Evolutionary conservation across 1,140 invertebrate genomes (phyloP).

Genomic region (Drosophila miranda): DNA sequence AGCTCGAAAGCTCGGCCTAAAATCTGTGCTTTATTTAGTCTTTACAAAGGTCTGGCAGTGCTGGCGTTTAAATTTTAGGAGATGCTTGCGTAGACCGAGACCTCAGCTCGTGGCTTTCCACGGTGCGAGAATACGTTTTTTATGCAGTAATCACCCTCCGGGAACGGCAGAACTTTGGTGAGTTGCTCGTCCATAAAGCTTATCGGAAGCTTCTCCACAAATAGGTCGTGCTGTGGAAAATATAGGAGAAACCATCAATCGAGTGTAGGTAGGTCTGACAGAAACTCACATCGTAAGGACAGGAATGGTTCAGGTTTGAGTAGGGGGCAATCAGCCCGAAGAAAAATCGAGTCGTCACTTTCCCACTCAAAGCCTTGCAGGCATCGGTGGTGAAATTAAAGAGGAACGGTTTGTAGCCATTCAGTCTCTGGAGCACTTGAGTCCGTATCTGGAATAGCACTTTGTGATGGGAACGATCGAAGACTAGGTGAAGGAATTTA

Average conservation of each 20-base stretch:
- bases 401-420: slow-evolving; percentile 31
- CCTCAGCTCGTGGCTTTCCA: background rate
- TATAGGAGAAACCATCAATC: background rate
- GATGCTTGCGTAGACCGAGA: background rate
- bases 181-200: slow-evolving; percentile 10
- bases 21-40: background rate
- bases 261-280: background rate
- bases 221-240: slow-evolving; percentile 7
- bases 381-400: slow-evolving; percentile 19
- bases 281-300: slow-evolving; percentile 30
- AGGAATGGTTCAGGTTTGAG: slow-evolving; percentile 24
- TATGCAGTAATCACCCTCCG: slow-evolving; percentile 17
- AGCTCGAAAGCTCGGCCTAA: background rate
- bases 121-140: background rate
- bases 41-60: no score
- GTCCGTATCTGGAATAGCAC: slow-evolving; percentile 10
- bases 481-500: background rate
- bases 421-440: slow-evolving; percentile 2
- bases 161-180: slow-evolving; percentile 11
- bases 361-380: slow-evolving; percentile 5
- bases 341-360: background rate
- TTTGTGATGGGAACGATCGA: background rate
- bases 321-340: slow-evolving; percentile 5
- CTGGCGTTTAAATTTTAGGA: background rate
- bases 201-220: slow-evolving; percentile 26